Evolutionary conservation across 2,113 vertebrate genomes (phyloP).

Genomic region (Equus przewalskii): DNA sequence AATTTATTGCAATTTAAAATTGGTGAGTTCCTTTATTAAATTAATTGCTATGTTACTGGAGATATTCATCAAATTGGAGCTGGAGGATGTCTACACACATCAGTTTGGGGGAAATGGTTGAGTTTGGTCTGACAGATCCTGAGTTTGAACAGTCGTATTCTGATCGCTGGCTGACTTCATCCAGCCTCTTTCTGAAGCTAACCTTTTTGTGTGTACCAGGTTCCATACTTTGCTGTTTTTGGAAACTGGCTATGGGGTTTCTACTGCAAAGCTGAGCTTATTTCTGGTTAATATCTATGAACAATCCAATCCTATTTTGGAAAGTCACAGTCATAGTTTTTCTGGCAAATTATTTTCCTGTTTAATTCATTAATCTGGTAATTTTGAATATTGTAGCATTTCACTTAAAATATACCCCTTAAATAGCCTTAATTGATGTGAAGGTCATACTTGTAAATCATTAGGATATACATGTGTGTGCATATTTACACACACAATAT

Average conservation of each 20-base stretch:
- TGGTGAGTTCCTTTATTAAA: constrained; percentile 87
- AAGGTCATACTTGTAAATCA: constrained; percentile 79
- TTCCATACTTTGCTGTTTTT: constrained; percentile 85
- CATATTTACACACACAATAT: constrained; percentile 55
- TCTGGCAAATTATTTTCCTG: constrained; percentile 86
- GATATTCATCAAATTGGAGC: constrained; percentile 81
- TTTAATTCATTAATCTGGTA: constrained; percentile 84
- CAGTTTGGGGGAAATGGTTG: background rate
- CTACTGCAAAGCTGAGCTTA: constrained; percentile 85
- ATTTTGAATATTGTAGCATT: constrained; percentile 86
- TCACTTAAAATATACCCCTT: constrained; percentile 85
- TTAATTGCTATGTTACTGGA: constrained; percentile 81
- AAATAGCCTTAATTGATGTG: constrained; percentile 87
- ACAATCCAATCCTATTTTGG: constrained; percentile 86
- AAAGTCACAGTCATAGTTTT: constrained; percentile 84
- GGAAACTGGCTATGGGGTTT: constrained; percentile 86
- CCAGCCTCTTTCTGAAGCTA: background rate
- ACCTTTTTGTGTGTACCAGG: constrained; percentile 40
- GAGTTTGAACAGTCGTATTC: background rate
- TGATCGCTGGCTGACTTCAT: background rate
- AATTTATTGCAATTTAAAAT: constrained; percentile 88
- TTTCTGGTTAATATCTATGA: constrained; percentile 85
- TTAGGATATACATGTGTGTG: background rate
- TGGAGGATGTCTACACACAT: constrained; percentile 45
- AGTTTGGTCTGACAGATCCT: background rate